These are phyloP conservation scores for Tigriopus japonicus DNA, from an alignment of 1,140 invertebrate genomes.

Conservation along the genomic window DNA sequence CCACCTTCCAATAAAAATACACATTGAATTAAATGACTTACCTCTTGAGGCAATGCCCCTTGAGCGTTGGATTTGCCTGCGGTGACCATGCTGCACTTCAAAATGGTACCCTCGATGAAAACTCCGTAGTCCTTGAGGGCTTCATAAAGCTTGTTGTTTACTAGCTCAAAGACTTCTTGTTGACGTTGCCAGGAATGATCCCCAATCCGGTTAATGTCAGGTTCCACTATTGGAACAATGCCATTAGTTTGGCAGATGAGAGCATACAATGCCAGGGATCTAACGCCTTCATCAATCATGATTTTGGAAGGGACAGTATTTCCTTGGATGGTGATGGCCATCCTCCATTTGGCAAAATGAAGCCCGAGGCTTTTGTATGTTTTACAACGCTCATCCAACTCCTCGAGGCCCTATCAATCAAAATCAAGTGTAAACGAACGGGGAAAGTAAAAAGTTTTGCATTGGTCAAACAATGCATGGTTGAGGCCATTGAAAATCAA, in stretches of 20 bases:
- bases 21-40: too few relatives aligned
- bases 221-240: constrained; percentile 45
- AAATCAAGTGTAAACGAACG: too few relatives aligned
- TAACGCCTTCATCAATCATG: constrained; percentile 40
- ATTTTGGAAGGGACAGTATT: constrained; percentile 32
- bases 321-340: constrained; percentile 66
- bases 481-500: too few relatives aligned
- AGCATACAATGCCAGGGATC: constrained; percentile 43
- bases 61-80: constrained; percentile 33
- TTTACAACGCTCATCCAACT: constrained; percentile 35
- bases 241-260: constrained; percentile 42
- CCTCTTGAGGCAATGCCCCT: constrained; percentile 30
- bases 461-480: too few relatives aligned
- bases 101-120: constrained; percentile 40
- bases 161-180: constrained; percentile 36
- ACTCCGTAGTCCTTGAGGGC: constrained; percentile 41
- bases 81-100: constrained; percentile 48
- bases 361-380: constrained; percentile 41
- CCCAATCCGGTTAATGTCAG: constrained; percentile 37
- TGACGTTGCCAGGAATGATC: constrained; percentile 38
- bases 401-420: constrained; percentile 39
- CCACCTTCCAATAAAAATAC: too few relatives aligned
- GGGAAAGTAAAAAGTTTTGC: too few relatives aligned
- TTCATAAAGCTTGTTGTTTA: constrained; percentile 40
- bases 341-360: constrained; percentile 41